Percentiles rank a stretch among this genome's conserved stretches.
Conservation (phyloP, 2,888 invertebrate species). For the Drosophila greeni region DNA sequence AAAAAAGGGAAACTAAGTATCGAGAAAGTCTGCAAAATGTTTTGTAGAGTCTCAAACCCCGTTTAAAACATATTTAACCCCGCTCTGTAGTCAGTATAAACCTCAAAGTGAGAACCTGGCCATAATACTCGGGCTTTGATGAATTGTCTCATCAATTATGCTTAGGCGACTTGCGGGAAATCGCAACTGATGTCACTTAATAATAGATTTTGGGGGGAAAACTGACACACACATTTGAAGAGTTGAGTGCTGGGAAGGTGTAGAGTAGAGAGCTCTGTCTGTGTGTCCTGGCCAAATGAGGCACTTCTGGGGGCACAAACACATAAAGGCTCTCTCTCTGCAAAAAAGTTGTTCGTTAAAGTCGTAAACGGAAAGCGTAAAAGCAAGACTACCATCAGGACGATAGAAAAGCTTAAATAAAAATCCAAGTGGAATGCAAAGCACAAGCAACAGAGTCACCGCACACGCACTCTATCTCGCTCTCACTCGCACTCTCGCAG, state of each 20-base stretch:
- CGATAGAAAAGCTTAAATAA: constrained; percentile 38
- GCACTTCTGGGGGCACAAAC: constrained; percentile 21
- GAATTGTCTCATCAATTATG: constrained; percentile 24
- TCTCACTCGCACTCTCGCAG: constrained; percentile 4
- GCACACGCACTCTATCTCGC: background rate
- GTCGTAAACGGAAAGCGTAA: constrained; percentile 51
- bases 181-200: constrained; percentile 23
- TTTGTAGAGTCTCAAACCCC: background rate
- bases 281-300: background rate
- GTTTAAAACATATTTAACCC: too few relatives aligned
- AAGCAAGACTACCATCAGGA: constrained; percentile 10
- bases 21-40: background rate
- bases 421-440: constrained; percentile 46
- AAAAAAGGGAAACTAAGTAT: constrained; percentile 4
- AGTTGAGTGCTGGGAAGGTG: background rate
- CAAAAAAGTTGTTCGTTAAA: constrained; percentile 50
- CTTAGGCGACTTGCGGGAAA: constrained; percentile 15
- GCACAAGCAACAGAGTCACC: constrained; percentile 30
- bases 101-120: background rate
- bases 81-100: too few relatives aligned
- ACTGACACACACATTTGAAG: constrained; percentile 20
- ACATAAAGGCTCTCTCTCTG: constrained; percentile 31
- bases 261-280: background rate
- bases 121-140: constrained; percentile 2
- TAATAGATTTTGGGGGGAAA: constrained; percentile 14